Percentiles rank a stretch among this genome's conserved stretches.
Evolutionary conservation across 2,113 vertebrate genomes (phyloP).

Genomic region (Chinchilla lanigera): DNA sequence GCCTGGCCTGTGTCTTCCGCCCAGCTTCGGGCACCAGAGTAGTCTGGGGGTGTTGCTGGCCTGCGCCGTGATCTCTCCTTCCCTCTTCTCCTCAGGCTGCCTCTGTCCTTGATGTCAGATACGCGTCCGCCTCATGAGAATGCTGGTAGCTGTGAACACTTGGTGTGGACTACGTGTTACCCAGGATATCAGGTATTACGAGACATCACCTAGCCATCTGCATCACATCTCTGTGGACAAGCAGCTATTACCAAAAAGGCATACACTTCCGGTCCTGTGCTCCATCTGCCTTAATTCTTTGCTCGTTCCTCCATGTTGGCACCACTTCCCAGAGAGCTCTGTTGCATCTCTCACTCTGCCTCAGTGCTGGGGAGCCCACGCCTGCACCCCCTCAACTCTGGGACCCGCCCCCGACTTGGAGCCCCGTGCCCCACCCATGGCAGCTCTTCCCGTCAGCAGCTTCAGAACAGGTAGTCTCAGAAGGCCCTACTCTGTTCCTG

Average conservation of each 20-base stretch:
- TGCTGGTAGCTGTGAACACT: slow-evolving; percentile 84
- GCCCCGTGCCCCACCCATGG: slow-evolving; percentile 66
- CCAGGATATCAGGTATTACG: slow-evolving; percentile 88
- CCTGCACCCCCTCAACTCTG: slow-evolving; percentile 72
- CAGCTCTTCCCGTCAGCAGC: slow-evolving; percentile 79
- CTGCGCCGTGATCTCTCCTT: neutral
- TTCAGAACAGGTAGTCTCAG: slow-evolving; percentile 74
- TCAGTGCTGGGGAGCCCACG: slow-evolving; percentile 69
- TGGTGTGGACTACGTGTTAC: slow-evolving; percentile 86
- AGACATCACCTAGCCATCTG: slow-evolving; percentile 89
- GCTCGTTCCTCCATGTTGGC: slow-evolving; percentile 83
- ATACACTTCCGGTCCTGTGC: slow-evolving; percentile 86
- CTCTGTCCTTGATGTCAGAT: slow-evolving; percentile 91
- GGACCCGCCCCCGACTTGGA: slow-evolving; percentile 70
- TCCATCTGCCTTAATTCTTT: slow-evolving; percentile 90
- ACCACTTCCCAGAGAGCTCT: slow-evolving; percentile 82
- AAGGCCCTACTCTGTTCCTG: slow-evolving; percentile 83
- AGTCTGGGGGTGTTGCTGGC: neutral
- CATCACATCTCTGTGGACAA: slow-evolving; percentile 90
- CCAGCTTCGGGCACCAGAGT: too few relatives aligned
- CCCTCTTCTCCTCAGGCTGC: slow-evolving; percentile 84
- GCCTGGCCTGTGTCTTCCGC: neutral
- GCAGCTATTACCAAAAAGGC: slow-evolving; percentile 93
- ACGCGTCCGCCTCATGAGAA: slow-evolving; percentile 89
- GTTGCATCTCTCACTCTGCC: slow-evolving; percentile 72